Conservation (phyloP, 2,888 invertebrate genomes). For the Carcina quercana region DNA sequence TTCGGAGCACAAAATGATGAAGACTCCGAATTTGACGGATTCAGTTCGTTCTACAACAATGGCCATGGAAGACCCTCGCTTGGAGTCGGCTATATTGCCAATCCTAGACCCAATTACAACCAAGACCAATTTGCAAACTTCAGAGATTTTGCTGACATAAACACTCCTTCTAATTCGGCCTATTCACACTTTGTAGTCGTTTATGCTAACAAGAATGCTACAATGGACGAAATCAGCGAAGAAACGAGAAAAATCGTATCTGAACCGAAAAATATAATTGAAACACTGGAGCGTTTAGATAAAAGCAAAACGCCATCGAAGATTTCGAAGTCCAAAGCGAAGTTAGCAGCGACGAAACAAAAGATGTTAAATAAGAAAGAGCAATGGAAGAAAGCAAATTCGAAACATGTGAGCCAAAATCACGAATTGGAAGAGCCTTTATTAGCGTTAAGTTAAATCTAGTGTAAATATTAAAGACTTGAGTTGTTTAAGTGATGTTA, state of each 20-base stretch:
- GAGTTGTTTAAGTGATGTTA: slow-evolving; percentile 42
- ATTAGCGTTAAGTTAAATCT: slow-evolving; percentile 77
- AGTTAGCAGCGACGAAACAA: slow-evolving; percentile 72
- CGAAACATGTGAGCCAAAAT: slow-evolving; percentile 50
- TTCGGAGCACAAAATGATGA: slow-evolving; percentile 86
- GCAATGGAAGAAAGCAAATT: slow-evolving; percentile 59
- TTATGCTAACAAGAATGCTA: slow-evolving; percentile 87
- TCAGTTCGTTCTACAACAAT: slow-evolving; percentile 77
- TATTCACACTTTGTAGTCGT: slow-evolving; percentile 90
- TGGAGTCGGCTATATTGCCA: slow-evolving; percentile 75
- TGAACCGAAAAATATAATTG: slow-evolving; percentile 88
- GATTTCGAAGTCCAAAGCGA: slow-evolving; percentile 78
- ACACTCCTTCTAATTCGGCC: slow-evolving; percentile 84
- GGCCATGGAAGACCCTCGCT: slow-evolving; percentile 82
- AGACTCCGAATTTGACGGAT: slow-evolving; percentile 74
- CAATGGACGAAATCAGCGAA: slow-evolving; percentile 69
- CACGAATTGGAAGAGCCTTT: slow-evolving; percentile 77
- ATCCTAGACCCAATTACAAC: slow-evolving; percentile 83
- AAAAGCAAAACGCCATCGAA: slow-evolving; percentile 59
- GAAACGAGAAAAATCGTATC: slow-evolving; percentile 55
- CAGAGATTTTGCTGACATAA: slow-evolving; percentile 92
- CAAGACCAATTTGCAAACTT: slow-evolving; percentile 93
- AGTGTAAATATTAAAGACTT: slow-evolving; percentile 58
- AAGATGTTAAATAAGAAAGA: slow-evolving; percentile 55
- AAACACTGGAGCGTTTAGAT: slow-evolving; percentile 84